Evolutionary conservation across 2,797 vertebrate species (phyloP).

Genomic region (Petrocephalus sullivani): DNA sequence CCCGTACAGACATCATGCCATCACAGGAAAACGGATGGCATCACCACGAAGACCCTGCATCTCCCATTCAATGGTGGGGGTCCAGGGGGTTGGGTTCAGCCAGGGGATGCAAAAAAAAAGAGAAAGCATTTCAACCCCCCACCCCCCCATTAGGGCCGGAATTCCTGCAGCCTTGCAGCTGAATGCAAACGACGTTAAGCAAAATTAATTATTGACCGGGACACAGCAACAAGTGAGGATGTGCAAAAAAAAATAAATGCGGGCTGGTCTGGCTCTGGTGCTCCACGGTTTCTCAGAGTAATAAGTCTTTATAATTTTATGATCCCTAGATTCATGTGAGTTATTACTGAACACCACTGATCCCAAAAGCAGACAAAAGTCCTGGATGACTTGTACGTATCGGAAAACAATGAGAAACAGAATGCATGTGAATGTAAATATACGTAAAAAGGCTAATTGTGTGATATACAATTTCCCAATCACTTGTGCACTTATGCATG

Average conservation of each 20-base stretch:
- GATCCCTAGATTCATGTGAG: neutral
- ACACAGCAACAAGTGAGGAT: neutral
- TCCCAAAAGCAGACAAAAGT: neutral
- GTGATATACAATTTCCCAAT: neutral
- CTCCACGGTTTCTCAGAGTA: neutral
- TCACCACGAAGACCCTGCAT: neutral
- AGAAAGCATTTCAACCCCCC: slow-evolving; percentile 22
- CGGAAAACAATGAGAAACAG: neutral
- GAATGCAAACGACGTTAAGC: slow-evolving; percentile 40
- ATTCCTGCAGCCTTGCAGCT: slow-evolving; percentile 38
- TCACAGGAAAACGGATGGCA: slow-evolving; percentile 10
- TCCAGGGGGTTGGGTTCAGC: neutral
- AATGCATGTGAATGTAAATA: neutral
- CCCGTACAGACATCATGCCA: slow-evolving; percentile 26
- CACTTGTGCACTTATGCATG: neutral
- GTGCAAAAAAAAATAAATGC: neutral
- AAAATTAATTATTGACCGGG: slow-evolving; percentile 33
- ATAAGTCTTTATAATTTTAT: neutral
- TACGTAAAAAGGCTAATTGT: neutral
- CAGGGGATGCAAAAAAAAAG: neutral
- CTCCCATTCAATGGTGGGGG: slow-evolving; percentile 18
- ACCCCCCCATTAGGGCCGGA: neutral
- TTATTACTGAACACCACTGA: neutral
- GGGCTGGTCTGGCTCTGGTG: neutral
- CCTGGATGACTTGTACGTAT: neutral